Evolutionary conservation across 2,888 invertebrate species (phyloP), one percentile per base, ranked within the genome.

Genomic region (Eilema griseolum): DNA sequence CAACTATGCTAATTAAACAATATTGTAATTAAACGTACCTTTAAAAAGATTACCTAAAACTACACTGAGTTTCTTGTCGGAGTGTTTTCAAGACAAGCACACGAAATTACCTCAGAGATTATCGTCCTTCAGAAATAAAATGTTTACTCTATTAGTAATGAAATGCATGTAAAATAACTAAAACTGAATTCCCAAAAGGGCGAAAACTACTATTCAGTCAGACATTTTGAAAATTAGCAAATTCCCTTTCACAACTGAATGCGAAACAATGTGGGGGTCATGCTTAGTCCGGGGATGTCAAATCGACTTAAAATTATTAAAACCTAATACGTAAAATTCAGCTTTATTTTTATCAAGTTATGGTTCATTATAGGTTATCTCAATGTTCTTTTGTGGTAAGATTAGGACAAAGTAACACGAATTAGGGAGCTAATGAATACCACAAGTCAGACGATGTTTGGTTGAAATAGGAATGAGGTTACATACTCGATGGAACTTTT

Each of bases 341-440:
- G 72, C 88, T 81, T 75, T 90, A 85, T 69, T 0, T 0, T 0
- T 0, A 23, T 0, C 14, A 0, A 0, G 0, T 59, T 78, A 86
- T 63, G 82, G 87, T 84, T 74, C 74, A 71, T 79, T 87, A 90
- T 86, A 3, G 71, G 1, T 66, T 77, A 73, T 41, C 3, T 3
- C 2, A 3, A 8, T 57, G 61, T 67, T 77, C 80, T 86, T 92
- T 90, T 89, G 90, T 88, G 84, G 86, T 87, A 89, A 92, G 92
- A 93, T 93, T 93, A 93, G 92, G 84, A 89, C 88, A 88, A 91
- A 92, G 92, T 92, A 93, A 92, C 92, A 92, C 89, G 92, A 92
- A 93, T 93, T 93, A 93, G 90, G 86, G 86, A 89, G 89, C 91
- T 92, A 92, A 92, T 93, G 93, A 93, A 93, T 90, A 90, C 92